Percentiles rank a stretch among this genome's conserved stretches.
Conservation (phyloP, 2,888 invertebrate genomes). For the Eupeodes luniger region DNA sequence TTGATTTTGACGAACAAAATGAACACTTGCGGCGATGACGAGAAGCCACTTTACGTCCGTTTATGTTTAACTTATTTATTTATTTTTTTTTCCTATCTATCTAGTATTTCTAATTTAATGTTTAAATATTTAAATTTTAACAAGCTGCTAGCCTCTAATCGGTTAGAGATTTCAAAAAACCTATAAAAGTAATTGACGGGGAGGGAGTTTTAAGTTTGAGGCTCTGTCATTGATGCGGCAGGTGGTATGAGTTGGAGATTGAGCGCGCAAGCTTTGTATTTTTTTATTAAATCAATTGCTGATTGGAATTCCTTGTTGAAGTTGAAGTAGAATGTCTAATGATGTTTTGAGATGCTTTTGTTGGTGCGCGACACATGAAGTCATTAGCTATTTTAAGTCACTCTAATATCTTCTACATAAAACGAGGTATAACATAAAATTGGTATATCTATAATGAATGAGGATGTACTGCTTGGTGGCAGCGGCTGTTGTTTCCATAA, state of each 20-base stretch:
- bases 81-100: not conserved
- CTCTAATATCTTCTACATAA: slow-evolving; percentile 14
- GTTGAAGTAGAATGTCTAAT: slow-evolving; percentile 42
- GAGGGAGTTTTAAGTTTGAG: slow-evolving; percentile 23
- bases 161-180: slow-evolving; percentile 44
- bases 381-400: slow-evolving; percentile 61
- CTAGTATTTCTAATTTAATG: slow-evolving; percentile 43
- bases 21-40: slow-evolving; percentile 41
- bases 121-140: slow-evolving; percentile 55
- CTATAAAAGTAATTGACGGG: slow-evolving; percentile 61
- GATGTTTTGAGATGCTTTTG: slow-evolving; percentile 16
- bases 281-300: slow-evolving; percentile 57
- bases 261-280: slow-evolving; percentile 25
- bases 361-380: slow-evolving; percentile 47
- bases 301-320: slow-evolving; percentile 28
- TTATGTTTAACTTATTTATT: slow-evolving; percentile 26
- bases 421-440: slow-evolving; percentile 16
- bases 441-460: slow-evolving; percentile 22
- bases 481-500: not conserved
- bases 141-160: slow-evolving; percentile 65
- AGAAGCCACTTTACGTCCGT: slow-evolving; percentile 46
- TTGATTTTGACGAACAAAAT: slow-evolving; percentile 19
- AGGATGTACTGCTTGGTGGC: not conserved
- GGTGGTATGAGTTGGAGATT: not conserved
- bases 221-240: not conserved